Evolutionary conservation across 2,888 invertebrate genomes (phyloP).

Genomic region (Stegana nigrithorax): DNA sequence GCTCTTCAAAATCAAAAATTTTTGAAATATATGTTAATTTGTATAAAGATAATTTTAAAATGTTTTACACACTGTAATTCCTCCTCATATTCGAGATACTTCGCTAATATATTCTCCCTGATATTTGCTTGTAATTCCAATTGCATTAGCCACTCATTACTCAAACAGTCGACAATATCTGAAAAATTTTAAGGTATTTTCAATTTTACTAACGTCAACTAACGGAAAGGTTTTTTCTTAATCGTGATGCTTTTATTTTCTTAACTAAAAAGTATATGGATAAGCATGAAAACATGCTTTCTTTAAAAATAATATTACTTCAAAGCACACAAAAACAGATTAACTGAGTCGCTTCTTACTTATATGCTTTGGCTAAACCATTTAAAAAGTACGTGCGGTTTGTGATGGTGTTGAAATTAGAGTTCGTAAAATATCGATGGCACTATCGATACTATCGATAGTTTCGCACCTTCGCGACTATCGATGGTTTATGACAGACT

Average conservation of each 20-base stretch:
- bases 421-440: not conserved
- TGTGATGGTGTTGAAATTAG: not conserved
- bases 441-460: too few relatives aligned
- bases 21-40: too few relatives aligned
- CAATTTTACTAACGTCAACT: too few relatives aligned
- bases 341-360: too few relatives aligned
- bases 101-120: conserved; percentile 33
- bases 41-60: conserved; percentile 18
- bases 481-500: too few relatives aligned
- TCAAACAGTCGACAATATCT: conserved; percentile 45
- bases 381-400: not conserved
- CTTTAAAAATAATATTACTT: too few relatives aligned
- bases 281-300: too few relatives aligned
- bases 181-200: too few relatives aligned
- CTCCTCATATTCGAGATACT: conserved; percentile 50
- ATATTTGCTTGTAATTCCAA: conserved; percentile 45
- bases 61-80: conserved; percentile 21
- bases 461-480: too few relatives aligned
- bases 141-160: conserved; percentile 52
- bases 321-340: too few relatives aligned
- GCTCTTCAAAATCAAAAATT: too few relatives aligned
- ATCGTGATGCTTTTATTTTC: not conserved
- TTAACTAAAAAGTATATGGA: not conserved
- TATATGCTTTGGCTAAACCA: too few relatives aligned
- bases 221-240: not conserved